Percentiles rank a stretch among this genome's conserved stretches.
Evolutionary conservation across 2,888 invertebrate species (phyloP).

Genomic region (Belgica antarctica): DNA sequence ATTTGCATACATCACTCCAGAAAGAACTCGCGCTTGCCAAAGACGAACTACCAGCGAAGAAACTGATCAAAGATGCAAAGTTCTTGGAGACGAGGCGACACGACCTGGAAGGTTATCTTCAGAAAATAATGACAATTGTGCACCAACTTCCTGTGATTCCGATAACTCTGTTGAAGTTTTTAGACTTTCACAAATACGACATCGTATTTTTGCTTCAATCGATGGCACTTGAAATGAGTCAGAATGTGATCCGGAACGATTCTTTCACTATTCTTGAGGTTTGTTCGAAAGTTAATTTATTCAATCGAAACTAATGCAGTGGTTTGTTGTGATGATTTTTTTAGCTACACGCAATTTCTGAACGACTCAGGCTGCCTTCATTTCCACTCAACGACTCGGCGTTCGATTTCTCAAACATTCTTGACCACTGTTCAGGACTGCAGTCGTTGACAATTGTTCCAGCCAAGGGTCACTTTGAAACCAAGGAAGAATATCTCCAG

Average conservation of each 20-base stretch:
- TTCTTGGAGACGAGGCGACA: conserved; percentile 82
- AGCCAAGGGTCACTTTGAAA: neutral
- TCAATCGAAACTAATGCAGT: conserved; percentile 9
- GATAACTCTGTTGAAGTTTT: conserved; percentile 74
- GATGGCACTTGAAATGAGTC: conserved; percentile 74
- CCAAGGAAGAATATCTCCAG: conserved; percentile 23
- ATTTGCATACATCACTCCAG: conserved; percentile 81
- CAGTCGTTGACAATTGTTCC: conserved; percentile 62
- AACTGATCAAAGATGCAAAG: conserved; percentile 79
- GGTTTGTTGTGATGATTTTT: conserved; percentile 51
- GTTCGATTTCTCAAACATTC: conserved; percentile 85
- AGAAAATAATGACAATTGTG: conserved; percentile 71
- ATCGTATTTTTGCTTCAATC: conserved; percentile 81
- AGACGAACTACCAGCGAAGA: conserved; percentile 88
- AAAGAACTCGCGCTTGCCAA: conserved; percentile 71
- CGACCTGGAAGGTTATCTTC: conserved; percentile 78
- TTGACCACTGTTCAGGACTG: conserved; percentile 82
- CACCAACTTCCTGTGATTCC: conserved; percentile 70
- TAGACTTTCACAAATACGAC: conserved; percentile 87
- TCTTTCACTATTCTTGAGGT: conserved; percentile 82
- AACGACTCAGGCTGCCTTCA: conserved; percentile 81
- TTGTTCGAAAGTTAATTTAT: conserved; percentile 45
- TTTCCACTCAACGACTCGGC: conserved; percentile 74
- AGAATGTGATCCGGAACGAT: too few species aligned
- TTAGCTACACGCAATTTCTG: conserved; percentile 86